These are phyloP conservation scores for Sinodicranocentrus sp. DNA, from an alignment of 2,888 invertebrate genomes.

Conservation along the genomic window DNA sequence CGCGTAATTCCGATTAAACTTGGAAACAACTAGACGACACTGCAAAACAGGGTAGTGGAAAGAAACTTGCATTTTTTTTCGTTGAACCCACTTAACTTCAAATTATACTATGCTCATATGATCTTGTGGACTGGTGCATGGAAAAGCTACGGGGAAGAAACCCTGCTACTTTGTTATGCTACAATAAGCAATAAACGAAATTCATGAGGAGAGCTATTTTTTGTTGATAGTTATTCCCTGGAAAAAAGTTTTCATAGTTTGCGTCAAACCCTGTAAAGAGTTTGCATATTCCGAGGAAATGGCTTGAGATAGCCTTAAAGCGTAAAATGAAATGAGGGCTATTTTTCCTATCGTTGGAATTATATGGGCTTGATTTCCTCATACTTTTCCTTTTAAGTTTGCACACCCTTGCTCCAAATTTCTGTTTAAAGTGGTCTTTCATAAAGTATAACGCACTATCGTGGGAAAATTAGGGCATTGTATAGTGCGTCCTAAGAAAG, in stretches of 20 bases:
- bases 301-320: not conserved
- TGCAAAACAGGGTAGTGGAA: not conserved
- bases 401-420: no score
- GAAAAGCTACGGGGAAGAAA: not conserved
- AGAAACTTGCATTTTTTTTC: not conserved
- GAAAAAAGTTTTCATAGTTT: slow-evolving; percentile 4
- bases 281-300: slow-evolving; percentile 19
- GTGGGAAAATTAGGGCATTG: no score
- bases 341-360: slow-evolving; percentile 11
- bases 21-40: not conserved
- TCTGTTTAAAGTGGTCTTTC: no score
- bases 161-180: not conserved
- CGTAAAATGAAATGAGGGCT: slow-evolving; percentile 27
- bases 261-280: slow-evolving; percentile 32
- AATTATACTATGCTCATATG: not conserved
- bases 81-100: slow-evolving; percentile 10
- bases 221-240: no score
- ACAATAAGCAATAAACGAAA: slow-evolving; percentile 49
- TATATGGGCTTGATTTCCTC: slow-evolving; percentile 25
- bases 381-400: not conserved
- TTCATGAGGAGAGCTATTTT: slow-evolving; percentile 42
- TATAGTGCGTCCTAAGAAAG: no score
- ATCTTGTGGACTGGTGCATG: not conserved
- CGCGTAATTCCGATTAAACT: slow-evolving; percentile 38
- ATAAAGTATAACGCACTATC: no score